These are phyloP conservation scores for Plagiodera versicolora DNA, from an alignment of 2,888 invertebrate species.

Conservation along the genomic window DNA sequence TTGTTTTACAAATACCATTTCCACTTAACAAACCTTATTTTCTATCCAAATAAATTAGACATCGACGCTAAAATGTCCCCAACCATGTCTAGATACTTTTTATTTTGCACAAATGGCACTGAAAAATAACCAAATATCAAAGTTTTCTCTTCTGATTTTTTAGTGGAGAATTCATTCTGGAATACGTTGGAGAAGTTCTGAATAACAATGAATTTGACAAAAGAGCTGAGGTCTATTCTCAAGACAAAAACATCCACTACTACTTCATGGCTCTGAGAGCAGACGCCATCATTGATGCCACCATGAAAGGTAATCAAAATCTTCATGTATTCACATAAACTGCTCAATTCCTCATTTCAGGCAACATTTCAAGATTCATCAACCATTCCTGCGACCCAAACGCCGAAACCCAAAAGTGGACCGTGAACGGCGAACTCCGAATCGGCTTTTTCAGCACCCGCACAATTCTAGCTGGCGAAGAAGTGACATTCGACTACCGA, in stretches of 20 bases:
- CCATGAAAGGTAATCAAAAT: slow-evolving; percentile 66
- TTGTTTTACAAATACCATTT: no score
- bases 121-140: no score
- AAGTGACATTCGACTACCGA: slow-evolving; percentile 98
- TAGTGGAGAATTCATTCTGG: slow-evolving; percentile 94
- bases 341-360: no score
- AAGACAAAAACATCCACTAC: slow-evolving; percentile 88
- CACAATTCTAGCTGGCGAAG: slow-evolving; percentile 83
- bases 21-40: no score
- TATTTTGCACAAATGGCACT: no score
- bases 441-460: slow-evolving; percentile 96
- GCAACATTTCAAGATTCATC: slow-evolving; percentile 95
- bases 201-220: slow-evolving; percentile 87
- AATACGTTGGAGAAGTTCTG: slow-evolving; percentile 97
- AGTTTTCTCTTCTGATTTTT: slow-evolving; percentile 21
- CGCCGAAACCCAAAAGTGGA: slow-evolving; percentile 98
- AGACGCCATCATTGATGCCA: slow-evolving; percentile 95
- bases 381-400: slow-evolving; percentile 99
- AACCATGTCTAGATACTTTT: no score
- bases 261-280: slow-evolving; percentile 97
- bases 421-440: slow-evolving; percentile 87
- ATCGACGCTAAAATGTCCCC: no score
- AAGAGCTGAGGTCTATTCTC: slow-evolving; percentile 85
- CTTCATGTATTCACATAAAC: no score
- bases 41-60: no score